Base-by-base conservation (phyloP, 2,888 invertebrate genomes). In the Pelosia muscerda region DNA sequence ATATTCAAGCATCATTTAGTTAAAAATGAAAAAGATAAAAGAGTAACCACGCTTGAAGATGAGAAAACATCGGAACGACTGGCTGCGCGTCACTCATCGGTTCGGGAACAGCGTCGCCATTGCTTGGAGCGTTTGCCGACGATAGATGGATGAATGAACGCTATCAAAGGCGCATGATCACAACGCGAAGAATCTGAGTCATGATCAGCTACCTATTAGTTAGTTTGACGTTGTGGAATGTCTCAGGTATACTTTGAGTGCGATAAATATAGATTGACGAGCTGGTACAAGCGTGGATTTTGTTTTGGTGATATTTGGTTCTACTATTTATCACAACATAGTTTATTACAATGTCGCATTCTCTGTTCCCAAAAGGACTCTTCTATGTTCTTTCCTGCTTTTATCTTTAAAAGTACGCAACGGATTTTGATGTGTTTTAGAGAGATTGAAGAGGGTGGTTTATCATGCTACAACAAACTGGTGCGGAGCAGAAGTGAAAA, bases 121-220 rank as follows among this genome's bases (percentile, higher is more conserved):
- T 78, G 81, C 73, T 78, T 79, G 81, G 55, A 73, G 57, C 78
- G 71, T 71, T 62, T 65, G 69, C 53, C 73, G 90, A 76, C 80
- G 92, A 92, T 73, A 81, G 92, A 92, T 88, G 82, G 88, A 92
- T 90, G 90, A 87, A 92, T 90, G 91, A 87, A 89, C 85, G 66
- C 77, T 77, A 82, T 82, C 83, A 77, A 70, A 74, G 67, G 70
- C 61, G 74, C 76, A 66, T 81, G 79, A 72, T 74, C 75, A 66
- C 75, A 71, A 78, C 78, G 82, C 65, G 65, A 64, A 75, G 82
- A 77, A 84, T 84, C 75, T 76, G 77, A 74, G 76, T 75, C 78
- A 77, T 74, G 66, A 66, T 69, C 65, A 70, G 49, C 42, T 57
- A 59, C 19, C 57, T 69, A 68, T 66, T 67, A 66, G 69, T 73